Evolutionary conservation across 64 coral and sea anemone genomes (phyloP).

Genomic region (Stichodactyla mertensii): DNA sequence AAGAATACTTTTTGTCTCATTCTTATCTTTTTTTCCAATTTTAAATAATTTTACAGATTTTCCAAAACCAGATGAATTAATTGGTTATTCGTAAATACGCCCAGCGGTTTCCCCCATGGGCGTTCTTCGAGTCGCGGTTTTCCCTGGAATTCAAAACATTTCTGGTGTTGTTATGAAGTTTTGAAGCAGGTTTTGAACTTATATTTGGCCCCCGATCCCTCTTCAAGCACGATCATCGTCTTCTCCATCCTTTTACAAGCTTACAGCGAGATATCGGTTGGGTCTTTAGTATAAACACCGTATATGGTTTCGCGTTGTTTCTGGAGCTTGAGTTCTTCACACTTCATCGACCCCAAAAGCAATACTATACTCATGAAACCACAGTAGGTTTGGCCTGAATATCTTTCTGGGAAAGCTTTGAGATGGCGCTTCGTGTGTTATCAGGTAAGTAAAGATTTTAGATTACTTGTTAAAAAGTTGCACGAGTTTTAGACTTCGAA

Average conservation of each 20-base stretch:
- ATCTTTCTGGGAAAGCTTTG: background rate
- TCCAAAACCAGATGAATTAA: background rate
- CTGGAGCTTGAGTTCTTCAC: background rate
- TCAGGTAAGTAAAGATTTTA: background rate
- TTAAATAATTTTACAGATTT: background rate
- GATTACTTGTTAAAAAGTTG: background rate
- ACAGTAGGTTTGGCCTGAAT: no score
- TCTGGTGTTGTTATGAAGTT: background rate
- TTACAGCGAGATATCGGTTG: background rate
- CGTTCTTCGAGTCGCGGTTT: constrained; percentile 8
- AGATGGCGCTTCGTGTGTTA: background rate
- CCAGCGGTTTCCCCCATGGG: constrained; percentile 52
- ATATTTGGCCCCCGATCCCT: background rate
- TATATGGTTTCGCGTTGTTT: constrained; percentile 8
- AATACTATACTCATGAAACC: constrained; percentile 15
- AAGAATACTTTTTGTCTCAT: background rate
- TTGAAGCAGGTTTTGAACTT: background rate
- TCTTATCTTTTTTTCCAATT: background rate
- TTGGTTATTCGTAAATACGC: background rate
- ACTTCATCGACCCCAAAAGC: background rate
- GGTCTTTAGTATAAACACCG: background rate
- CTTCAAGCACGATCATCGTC: background rate
- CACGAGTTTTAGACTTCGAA: background rate
- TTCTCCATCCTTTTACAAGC: background rate
- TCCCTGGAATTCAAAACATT: constrained; percentile 2